Base-by-base conservation (phyloP, 2,797 vertebrate genomes). In the Simalia tracyae region DNA sequence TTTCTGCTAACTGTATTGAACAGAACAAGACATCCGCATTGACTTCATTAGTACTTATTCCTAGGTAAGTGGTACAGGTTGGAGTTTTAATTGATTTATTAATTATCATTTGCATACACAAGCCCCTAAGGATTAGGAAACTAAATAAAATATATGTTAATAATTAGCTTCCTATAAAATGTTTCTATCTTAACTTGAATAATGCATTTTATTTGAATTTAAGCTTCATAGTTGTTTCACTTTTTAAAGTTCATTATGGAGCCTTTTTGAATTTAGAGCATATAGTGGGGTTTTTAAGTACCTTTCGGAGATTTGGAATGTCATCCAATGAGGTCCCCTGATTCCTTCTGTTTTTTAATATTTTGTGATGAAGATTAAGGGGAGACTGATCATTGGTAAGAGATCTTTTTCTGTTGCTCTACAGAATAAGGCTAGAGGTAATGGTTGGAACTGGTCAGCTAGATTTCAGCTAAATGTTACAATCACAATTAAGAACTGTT, bases 71-170 rank as follows among this genome's bases (percentile, higher is more conserved):
- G 72, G 17, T 36, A 61, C 42, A 61, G 6, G 11, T 10, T n/a
- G 14, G 17, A 50, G 4, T 19, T 5, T 28, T 92, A 54, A 84
- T 61, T 10, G 63, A 1, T 89, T 92, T 88, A 9, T 87, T 84
- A 11, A 2, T 88, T 85, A 12, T 89, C 1, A 6, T 56, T 12
- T 22, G 4, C 7, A 86, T 84, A 17, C 46, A 0, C 0, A 86
- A 95, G 92, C 90, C 56, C 88, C 85, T 56, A 42, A 7, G 0
- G 89, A 66, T 94, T 88, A 91, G 84, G 66, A 89, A 85, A 50
- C 76, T 91, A 68, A 22, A 0, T 84, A 59, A 92, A 46, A 36
- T 36, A 64, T 72, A 57, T 81, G n/a, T 60, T 81, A 56, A 84
- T 36, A 2, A 10, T 56, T 31, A 17, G 61, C 7, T 63, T 42